phyloP scores from a whole-genome alignment of 2,113 vertebrate species.

The Picathartes gymnocephalus region DNA sequence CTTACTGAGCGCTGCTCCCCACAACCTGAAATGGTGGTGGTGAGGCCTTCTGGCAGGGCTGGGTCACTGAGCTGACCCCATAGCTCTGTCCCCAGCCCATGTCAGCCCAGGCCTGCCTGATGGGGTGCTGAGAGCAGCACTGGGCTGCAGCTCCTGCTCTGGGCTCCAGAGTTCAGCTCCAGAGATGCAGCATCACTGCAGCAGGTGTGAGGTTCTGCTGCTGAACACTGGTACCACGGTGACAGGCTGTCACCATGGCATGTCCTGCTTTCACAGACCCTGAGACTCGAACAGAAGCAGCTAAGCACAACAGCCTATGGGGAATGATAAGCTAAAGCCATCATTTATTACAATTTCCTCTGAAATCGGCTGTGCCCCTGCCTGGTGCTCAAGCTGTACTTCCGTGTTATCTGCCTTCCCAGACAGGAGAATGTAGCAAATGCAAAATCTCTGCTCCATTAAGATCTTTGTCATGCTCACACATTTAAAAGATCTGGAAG shows the following conservation, averaged over 20 bases:
- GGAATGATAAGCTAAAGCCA: slow-evolving; percentile 60
- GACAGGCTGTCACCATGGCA: neutral
- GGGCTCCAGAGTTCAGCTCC: neutral
- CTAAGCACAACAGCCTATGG: slow-evolving; percentile 31
- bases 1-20: fast-evolving
- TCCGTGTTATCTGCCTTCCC: slow-evolving; percentile 57
- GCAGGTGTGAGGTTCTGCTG: neutral
- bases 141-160: neutral
- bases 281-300: neutral
- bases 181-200: neutral
- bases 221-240: neutral
- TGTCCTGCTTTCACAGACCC: neutral
- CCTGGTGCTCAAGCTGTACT: slow-evolving; percentile 11
- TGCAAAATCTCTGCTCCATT: slow-evolving; percentile 40
- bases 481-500: slow-evolving; percentile 6
- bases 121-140: fast-evolving
- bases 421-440: slow-evolving; percentile 43
- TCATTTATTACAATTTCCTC: slow-evolving; percentile 60
- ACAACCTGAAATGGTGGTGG: neutral
- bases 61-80: neutral
- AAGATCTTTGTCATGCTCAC: slow-evolving; percentile 21
- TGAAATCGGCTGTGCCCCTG: slow-evolving; percentile 31
- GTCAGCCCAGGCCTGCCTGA: neutral
- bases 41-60: neutral
- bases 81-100: neutral